Evolutionary conservation across 2,888 invertebrate species (phyloP).

Genomic region (Rhopalosiphum nymphaeae): DNA sequence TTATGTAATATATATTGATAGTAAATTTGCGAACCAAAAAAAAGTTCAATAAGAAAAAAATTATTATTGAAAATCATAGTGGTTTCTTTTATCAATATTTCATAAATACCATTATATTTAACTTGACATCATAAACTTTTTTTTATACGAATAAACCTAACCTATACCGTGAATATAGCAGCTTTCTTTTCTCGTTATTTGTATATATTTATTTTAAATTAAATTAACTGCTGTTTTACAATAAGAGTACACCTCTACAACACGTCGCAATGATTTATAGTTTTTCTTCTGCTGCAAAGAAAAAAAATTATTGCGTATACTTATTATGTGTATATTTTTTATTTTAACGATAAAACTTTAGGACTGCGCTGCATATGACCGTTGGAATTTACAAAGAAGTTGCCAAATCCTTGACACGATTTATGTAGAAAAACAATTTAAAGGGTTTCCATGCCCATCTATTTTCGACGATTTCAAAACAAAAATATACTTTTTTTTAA

Average conservation of each 20-base stretch:
- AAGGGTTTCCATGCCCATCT: slow-evolving; percentile 20
- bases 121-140: background rate
- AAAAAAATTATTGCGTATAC: slow-evolving; percentile 1
- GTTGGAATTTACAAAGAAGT: slow-evolving; percentile 24
- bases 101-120: background rate
- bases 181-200: background rate
- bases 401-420: slow-evolving; percentile 59
- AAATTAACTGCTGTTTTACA: slow-evolving; percentile 23
- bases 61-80: background rate
- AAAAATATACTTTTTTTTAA: slow-evolving; percentile 31
- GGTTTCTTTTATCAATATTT: background rate
- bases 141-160: background rate
- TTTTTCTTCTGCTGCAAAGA: background rate
- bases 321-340: background rate
- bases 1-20: slow-evolving; percentile 4
- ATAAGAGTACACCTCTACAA: background rate
- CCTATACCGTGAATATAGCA: background rate
- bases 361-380: background rate
- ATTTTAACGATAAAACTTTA: slow-evolving; percentile 13
- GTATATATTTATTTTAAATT: background rate
- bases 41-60: slow-evolving; percentile 42
- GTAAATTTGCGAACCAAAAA: slow-evolving; percentile 21
- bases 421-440: slow-evolving; percentile 15
- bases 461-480: slow-evolving; percentile 18
- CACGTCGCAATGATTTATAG: slow-evolving; percentile 33